These are phyloP conservation scores for Bursaphelenchus okinawaensis DNA, from an alignment of 2,888 invertebrate species.

Conservation along the genomic window DNA sequence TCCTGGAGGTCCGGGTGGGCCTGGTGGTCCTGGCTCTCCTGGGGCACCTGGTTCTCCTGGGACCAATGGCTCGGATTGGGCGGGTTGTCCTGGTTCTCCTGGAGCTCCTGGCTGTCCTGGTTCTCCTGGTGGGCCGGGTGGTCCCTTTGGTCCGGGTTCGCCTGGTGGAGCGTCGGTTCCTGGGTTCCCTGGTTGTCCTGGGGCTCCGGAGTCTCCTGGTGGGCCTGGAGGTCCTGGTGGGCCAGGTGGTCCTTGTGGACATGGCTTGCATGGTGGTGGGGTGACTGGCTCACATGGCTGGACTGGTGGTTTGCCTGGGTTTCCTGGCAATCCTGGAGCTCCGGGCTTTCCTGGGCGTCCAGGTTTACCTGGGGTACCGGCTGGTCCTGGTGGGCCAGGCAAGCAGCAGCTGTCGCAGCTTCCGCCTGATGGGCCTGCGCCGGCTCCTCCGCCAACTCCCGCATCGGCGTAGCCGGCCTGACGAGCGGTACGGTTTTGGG, in stretches of 20 bases:
- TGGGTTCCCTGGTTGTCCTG: conserved; percentile 25
- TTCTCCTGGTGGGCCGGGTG: conserved; percentile 29
- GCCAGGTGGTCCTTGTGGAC: conserved; percentile 39
- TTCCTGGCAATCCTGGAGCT: conserved; percentile 45
- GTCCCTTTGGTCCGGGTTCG: conserved; percentile 34
- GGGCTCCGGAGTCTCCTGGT: conserved; percentile 32
- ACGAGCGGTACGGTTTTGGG: conserved; percentile 41
- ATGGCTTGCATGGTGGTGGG: conserved; percentile 42
- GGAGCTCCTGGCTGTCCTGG: conserved; percentile 31
- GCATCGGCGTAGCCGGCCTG: conserved; percentile 32
- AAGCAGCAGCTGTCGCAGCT: conserved; percentile 32
- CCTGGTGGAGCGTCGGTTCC: conserved; percentile 32
- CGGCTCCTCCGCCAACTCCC: conserved; percentile 22
- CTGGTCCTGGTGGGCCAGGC: conserved; percentile 22
- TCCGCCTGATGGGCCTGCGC: conserved; percentile 14
- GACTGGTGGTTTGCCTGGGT: conserved; percentile 19
- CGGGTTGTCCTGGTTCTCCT: conserved; percentile 30
- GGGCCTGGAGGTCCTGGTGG: conserved; percentile 36
- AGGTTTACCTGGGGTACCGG: conserved; percentile 31
- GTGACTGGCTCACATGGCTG: conserved; percentile 50
- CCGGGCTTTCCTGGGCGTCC: conserved; percentile 53
- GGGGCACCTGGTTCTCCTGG: conserved; percentile 32
- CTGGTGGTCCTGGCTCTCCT: conserved; percentile 26
- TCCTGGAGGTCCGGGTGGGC: conserved; percentile 35
- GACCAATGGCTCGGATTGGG: conserved; percentile 25